Percentiles rank a stretch among this genome's conserved stretches.
phyloP scores from a whole-genome alignment of 1,140 invertebrate genomes.

The Megathymus violae region DNA sequence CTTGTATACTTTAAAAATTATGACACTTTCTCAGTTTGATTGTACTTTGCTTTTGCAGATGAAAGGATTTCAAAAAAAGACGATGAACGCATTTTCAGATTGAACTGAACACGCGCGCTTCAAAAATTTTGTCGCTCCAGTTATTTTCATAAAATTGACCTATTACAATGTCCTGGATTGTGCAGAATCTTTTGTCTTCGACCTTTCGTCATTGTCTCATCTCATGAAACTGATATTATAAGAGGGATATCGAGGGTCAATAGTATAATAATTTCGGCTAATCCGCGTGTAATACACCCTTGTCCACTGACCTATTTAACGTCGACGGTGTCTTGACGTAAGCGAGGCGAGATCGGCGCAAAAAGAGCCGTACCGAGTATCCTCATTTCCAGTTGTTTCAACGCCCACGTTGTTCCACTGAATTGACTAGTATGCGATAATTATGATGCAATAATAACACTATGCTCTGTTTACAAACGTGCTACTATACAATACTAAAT shows the following conservation, averaged over 20 bases:
- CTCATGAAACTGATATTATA: not conserved
- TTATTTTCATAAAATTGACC: slow-evolving; percentile 6
- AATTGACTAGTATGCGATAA: slow-evolving; percentile 26
- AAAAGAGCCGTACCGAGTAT: slow-evolving; percentile 52
- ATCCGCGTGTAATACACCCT: slow-evolving; percentile 64
- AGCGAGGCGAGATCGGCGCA: slow-evolving; percentile 56
- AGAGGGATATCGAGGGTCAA: not conserved
- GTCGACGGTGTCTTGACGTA: slow-evolving; percentile 76
- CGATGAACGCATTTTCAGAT: too few species aligned
- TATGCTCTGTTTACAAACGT: slow-evolving; percentile 21
- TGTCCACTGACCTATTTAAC: slow-evolving; percentile 75
- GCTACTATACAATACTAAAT: too few species aligned
- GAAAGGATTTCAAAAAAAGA: too few species aligned
- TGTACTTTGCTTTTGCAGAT: too few species aligned
- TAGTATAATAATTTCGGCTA: slow-evolving; percentile 53
- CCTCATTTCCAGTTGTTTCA: slow-evolving; percentile 39
- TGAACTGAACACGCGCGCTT: too few species aligned
- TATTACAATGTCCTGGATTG: not conserved
- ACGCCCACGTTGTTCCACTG: slow-evolving; percentile 28
- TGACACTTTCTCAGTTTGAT: too few species aligned
- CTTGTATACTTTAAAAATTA: not conserved
- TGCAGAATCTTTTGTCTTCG: not conserved
- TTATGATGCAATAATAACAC: slow-evolving; percentile 26
- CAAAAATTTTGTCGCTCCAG: not conserved
- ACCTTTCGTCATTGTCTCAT: not conserved